Evolutionary conservation across 2,888 invertebrate genomes (phyloP), one percentile per base, ranked within the genome.

Genomic region (Nymphalis urticae): DNA sequence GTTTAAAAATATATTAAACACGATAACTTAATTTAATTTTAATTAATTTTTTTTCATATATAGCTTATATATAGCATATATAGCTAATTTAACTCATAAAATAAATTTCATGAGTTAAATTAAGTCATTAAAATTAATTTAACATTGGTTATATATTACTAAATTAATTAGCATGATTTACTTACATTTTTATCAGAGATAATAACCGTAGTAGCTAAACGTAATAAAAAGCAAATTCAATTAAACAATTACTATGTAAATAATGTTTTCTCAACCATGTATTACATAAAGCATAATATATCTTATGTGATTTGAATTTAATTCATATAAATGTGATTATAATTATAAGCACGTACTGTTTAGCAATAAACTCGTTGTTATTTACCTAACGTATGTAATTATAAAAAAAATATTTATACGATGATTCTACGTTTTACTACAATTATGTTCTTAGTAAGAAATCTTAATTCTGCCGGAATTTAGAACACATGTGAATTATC

Each of bases 311-410:
- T 54, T 66, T 66, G 61, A 66, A 61, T 66, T 61, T 61, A 61
- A 66, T 66, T 66, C 60, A 61, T 61, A 48, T 61, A 54, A 48
- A 66, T 66, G 53, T 54, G 17, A 47, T 61, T 61, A 66, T 66
- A 66, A 66, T 66, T 61, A 27, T 54, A 42, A 17, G 32, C 42
- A 27, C 32, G 61, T 61, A 61, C 32, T 66, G 66, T 66, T 17
- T 47, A 42, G 54, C 17, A 42, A 27, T 21, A 53, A 60, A 53
- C 42, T 32, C 36, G 64, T 60, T 54, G 61, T 61, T 61, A 42
- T 58, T 58, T 58, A 58, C 54, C 54, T 61, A 48, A 48, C 48
- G 53, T 61, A 27, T 32, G 27, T 54, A 66, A 66, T 66, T 61
- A n/a, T 32, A 47, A 17, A 32, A 27, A n/a, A 48, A 17, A 32